Evolutionary conservation across 2,888 invertebrate species (phyloP).

Genomic region (Melanostoma scalare): DNA sequence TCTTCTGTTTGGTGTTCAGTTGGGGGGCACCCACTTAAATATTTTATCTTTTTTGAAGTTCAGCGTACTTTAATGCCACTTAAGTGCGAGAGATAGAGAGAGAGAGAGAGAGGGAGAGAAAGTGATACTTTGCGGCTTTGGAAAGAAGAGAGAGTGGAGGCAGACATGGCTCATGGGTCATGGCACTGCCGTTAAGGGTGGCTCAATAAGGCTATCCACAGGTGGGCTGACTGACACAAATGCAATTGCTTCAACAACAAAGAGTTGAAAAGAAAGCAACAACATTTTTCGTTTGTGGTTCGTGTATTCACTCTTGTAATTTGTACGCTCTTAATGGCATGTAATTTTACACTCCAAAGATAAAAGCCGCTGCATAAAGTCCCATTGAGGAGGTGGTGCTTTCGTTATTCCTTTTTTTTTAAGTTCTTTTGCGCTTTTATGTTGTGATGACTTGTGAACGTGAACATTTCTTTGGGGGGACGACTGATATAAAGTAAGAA

Average conservation of each 20-base stretch:
- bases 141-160: neutral
- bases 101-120: too few relatives aligned
- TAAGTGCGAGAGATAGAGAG: too few relatives aligned
- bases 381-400: slow-evolving; percentile 21
- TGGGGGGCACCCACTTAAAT: slow-evolving; percentile 6
- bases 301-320: slow-evolving; percentile 30
- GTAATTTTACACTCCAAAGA: slow-evolving; percentile 46
- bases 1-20: neutral
- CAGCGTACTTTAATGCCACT: neutral
- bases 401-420: slow-evolving; percentile 25
- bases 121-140: neutral
- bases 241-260: slow-evolving; percentile 6
- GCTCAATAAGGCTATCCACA: slow-evolving; percentile 21
- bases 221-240: slow-evolving; percentile 10
- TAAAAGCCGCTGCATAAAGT: slow-evolving; percentile 13
- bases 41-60: slow-evolving; percentile 11
- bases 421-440: too few relatives aligned
- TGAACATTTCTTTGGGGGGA: too few relatives aligned
- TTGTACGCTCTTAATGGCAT: slow-evolving; percentile 48
- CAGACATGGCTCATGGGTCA: too few relatives aligned
- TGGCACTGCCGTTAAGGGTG: slow-evolving; percentile 18
- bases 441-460: too few relatives aligned
- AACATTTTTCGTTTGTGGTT: neutral
- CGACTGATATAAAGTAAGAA: too few relatives aligned
- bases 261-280: neutral